These are phyloP conservation scores for Heteropelma amictum DNA, from an alignment of 2,888 invertebrate species.

Conservation along the genomic window DNA sequence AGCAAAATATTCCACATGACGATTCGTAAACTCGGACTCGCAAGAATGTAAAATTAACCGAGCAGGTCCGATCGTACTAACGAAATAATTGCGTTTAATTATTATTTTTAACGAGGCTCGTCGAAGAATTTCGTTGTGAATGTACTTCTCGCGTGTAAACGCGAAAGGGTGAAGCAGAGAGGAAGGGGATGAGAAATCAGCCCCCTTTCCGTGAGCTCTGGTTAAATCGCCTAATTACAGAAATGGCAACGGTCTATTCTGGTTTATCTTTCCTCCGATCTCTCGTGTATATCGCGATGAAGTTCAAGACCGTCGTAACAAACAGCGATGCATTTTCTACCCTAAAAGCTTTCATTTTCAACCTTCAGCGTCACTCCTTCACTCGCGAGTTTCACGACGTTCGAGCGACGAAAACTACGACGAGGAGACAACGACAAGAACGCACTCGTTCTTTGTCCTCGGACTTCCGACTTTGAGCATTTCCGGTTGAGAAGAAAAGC, in stretches of 20 bases:
- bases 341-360: conserved; percentile 48
- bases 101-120: conserved; percentile 31
- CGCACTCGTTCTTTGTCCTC: conserved; percentile 51
- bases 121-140: conserved; percentile 26
- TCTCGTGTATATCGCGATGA: conserved; percentile 8
- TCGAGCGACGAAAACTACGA: conserved; percentile 10
- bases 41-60: no score
- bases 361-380: conserved; percentile 40
- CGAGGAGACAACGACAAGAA: conserved; percentile 30
- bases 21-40: no score
- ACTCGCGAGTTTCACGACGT: conserved; percentile 28
- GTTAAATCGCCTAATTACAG: no score
- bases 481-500: conserved; percentile 29
- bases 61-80: no score
- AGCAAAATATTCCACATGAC: no score
- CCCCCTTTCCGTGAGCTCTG: not conserved
- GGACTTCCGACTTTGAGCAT: conserved; percentile 46
- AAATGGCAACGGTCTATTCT: conserved; percentile 21
- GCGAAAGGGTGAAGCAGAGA: not conserved
- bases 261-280: conserved; percentile 20
- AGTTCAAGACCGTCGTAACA: conserved; percentile 19
- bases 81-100: no score
- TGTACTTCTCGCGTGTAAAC: not conserved
- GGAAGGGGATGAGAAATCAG: not conserved
- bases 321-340: conserved; percentile 37